A percentile compares a stretch with the other conserved stretches of the same genome.
Evolutionary conservation across 2,113 vertebrate species (phyloP).

Genomic region (Phalacrocorax brasilianus): DNA sequence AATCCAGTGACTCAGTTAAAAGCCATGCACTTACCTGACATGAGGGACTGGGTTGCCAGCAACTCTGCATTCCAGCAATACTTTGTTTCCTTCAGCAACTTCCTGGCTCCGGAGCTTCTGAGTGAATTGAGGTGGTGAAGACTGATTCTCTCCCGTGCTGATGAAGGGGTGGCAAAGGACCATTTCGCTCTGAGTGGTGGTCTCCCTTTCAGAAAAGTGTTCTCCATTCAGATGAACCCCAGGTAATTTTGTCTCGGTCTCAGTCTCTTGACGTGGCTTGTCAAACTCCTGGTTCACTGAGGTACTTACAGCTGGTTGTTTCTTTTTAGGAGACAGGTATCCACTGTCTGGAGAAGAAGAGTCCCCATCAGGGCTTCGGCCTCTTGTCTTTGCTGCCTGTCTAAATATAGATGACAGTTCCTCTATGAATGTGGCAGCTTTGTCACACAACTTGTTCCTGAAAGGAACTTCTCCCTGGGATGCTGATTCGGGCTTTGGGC

Average conservation of each 20-base stretch:
- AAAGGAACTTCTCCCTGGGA: conserved; percentile 72
- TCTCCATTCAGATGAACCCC: not conserved
- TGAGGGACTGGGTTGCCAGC: conserved; percentile 84
- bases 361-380: conserved; percentile 83
- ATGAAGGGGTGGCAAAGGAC: not conserved
- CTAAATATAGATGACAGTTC: conserved; percentile 95
- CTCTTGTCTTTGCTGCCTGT: conserved; percentile 77
- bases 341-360: conserved; percentile 95
- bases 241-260: conserved; percentile 12
- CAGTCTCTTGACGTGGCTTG: conserved; percentile 32
- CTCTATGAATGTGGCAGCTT: conserved; percentile 91
- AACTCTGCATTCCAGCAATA: conserved; percentile 89
- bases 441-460: conserved; percentile 84
- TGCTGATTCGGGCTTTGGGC: not conserved
- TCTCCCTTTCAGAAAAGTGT: not conserved
- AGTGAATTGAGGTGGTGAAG: conserved; percentile 83
- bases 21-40: conserved; percentile 79
- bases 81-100: conserved; percentile 89
- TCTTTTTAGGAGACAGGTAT: conserved; percentile 88
- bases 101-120: conserved; percentile 96
- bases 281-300: conserved; percentile 55
- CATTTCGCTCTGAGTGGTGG: not conserved
- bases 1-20: not conserved
- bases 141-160: not conserved
- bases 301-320: conserved; percentile 29